Conservation (phyloP, 2,797 vertebrate species). For the Rachycentron canadum region DNA sequence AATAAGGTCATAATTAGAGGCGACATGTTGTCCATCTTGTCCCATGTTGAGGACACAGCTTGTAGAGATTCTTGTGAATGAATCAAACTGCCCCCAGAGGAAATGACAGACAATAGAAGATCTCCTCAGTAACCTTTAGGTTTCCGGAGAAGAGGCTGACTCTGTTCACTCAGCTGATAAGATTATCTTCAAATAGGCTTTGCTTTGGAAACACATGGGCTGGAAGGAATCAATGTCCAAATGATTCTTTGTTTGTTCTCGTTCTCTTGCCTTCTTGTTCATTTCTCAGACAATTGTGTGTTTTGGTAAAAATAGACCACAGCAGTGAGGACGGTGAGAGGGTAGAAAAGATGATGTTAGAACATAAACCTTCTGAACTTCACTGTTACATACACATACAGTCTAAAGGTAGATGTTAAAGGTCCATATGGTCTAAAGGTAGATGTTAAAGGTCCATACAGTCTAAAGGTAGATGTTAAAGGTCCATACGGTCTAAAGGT, state of each 20-base stretch:
- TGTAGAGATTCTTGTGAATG: neutral
- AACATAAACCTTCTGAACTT: neutral
- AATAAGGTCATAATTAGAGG: too few relatives aligned
- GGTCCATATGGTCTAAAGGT: too few relatives aligned
- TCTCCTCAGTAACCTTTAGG: neutral
- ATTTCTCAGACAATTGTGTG: neutral
- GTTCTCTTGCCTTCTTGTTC: neutral
- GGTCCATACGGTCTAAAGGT: too few relatives aligned
- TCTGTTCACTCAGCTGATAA: neutral
- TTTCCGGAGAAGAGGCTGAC: neutral
- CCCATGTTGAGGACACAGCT: neutral
- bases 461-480: too few relatives aligned
- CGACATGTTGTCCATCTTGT: too few relatives aligned
- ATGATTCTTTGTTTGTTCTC: conserved; percentile 18
- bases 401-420: too few relatives aligned
- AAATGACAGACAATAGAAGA: neutral
- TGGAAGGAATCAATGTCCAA: conserved; percentile 1
- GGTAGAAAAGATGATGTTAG: neutral
- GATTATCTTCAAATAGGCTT: neutral
- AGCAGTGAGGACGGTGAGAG: neutral
- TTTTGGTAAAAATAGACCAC: neutral
- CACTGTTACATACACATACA: too few relatives aligned
- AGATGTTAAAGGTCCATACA: too few relatives aligned
- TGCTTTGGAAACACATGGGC: neutral
- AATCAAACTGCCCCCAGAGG: neutral